Base-by-base conservation (phyloP, 2,888 invertebrate genomes). In the Ochropleura leucogaster region DNA sequence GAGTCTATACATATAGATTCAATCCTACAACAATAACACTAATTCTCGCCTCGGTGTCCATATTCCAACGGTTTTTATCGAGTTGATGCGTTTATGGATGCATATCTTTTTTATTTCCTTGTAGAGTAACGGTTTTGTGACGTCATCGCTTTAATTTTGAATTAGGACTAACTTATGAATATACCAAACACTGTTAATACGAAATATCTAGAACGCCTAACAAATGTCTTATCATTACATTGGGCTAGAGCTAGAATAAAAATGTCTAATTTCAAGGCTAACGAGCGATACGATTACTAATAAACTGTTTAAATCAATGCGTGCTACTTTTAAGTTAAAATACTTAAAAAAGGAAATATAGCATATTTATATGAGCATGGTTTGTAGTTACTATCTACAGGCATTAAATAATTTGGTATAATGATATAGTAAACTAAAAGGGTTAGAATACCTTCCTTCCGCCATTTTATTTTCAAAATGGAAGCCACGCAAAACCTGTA, bases 41-140 rank as follows among this genome's bases (percentile, higher is more conserved):
- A 72, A 79, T 68, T 83, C 83, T 72, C 63, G 67, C 65, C 82
- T 78, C 60, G 70, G 63, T 70, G 67, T 74, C 72, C 72, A 83
- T 79, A 84, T 79, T 84, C 49, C 77, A 86, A 87, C 86, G 85
- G 85, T 87, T 82, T 85, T 84, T 80, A 77, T 78, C 30, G 68
- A 81, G 73, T 77, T 78, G 82, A 87, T 85, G 85, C 85, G 78
- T 83, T 85, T 85, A 84, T 85, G 84, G 77, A 79, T 84, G 85
- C 84, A 84, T 82, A 85, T 87, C 73, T 86, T 85, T 82, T 80
- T 77, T 85, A 82, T 83, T 72, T 79, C 69, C 57, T 40, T 49
- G 64, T 66, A 74, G 65, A 69, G 57, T 87, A 87, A 87, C 86
- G 84, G 87, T 85, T 66, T 73, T 44, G 51, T 84, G 82, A 79